phyloP scores from a whole-genome alignment of 2,888 invertebrate genomes.

The Parnassius smintheus region DNA sequence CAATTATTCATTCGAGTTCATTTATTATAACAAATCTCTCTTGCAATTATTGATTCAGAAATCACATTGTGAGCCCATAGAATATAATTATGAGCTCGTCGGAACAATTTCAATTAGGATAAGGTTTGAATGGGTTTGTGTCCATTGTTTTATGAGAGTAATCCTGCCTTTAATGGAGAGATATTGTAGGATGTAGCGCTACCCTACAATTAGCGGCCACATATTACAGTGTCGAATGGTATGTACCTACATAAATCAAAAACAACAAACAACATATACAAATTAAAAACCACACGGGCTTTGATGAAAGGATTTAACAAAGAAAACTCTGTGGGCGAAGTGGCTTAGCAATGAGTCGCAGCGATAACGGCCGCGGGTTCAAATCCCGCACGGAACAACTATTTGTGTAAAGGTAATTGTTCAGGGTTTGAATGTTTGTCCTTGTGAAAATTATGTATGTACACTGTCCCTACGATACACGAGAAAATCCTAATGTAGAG shows the following conservation, averaged over 20 bases:
- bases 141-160: conserved; percentile 31
- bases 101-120: conserved; percentile 19
- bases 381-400: no score
- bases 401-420: no score
- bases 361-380: no score
- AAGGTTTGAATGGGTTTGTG: conserved; percentile 10
- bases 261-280: not conserved
- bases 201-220: conserved; percentile 12
- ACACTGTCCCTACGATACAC: no score
- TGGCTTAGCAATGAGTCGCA: no score
- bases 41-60: conserved; percentile 9
- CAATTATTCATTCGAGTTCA: no score
- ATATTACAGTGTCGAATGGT: not conserved
- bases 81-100: conserved; percentile 15
- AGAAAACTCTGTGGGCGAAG: not conserved
- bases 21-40: not conserved
- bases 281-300: conserved; percentile 10
- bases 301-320: not conserved
- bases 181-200: conserved; percentile 25
- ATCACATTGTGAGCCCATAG: conserved; percentile 14
- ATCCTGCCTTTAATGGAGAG: conserved; percentile 31
- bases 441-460: no score
- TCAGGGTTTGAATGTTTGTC: no score
- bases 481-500: no score
- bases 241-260: not conserved